phyloP scores from a whole-genome alignment of 1,140 invertebrate genomes.

The Panagrolaimus sp. region DNA sequence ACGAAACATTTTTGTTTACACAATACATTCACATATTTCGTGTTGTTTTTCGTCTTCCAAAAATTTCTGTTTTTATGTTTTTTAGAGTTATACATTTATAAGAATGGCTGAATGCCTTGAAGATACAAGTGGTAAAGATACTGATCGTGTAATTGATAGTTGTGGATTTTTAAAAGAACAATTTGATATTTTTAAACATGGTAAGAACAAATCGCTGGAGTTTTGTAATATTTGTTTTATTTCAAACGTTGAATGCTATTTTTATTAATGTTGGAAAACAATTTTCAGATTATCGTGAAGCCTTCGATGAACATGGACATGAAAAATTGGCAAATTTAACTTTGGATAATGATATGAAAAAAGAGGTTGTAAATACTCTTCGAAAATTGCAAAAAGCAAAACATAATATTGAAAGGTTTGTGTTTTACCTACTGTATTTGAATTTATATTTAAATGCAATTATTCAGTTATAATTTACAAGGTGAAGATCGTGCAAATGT shows the following conservation, averaged over 20 bases:
- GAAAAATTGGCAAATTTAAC: slow-evolving; percentile 23
- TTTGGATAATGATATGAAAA: slow-evolving; percentile 18
- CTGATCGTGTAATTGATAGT: slow-evolving; percentile 27
- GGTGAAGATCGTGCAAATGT: background rate
- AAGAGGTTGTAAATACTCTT: slow-evolving; percentile 30
- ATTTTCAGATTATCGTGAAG: slow-evolving; percentile 27
- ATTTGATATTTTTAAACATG: slow-evolving; percentile 32
- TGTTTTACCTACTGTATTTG: background rate
- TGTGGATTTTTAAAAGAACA: slow-evolving; percentile 23
- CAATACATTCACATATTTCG: too few relatives aligned
- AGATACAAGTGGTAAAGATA: slow-evolving; percentile 26
- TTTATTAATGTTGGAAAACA: too few relatives aligned
- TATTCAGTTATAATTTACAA: background rate
- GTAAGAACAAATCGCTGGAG: too few relatives aligned
- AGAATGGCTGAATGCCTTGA: slow-evolving; percentile 26
- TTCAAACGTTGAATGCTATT: too few relatives aligned
- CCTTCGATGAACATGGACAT: slow-evolving; percentile 28
- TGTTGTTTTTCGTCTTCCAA: too few relatives aligned
- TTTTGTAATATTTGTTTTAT: too few relatives aligned
- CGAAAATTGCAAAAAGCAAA: slow-evolving; percentile 26
- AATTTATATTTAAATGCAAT: background rate
- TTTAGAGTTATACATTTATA: background rate
- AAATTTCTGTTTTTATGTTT: too few relatives aligned
- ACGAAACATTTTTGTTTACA: too few relatives aligned
- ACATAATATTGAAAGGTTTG: slow-evolving; percentile 25